phyloP scores from a whole-genome alignment of 2,888 invertebrate species.

The Neria commutata region DNA sequence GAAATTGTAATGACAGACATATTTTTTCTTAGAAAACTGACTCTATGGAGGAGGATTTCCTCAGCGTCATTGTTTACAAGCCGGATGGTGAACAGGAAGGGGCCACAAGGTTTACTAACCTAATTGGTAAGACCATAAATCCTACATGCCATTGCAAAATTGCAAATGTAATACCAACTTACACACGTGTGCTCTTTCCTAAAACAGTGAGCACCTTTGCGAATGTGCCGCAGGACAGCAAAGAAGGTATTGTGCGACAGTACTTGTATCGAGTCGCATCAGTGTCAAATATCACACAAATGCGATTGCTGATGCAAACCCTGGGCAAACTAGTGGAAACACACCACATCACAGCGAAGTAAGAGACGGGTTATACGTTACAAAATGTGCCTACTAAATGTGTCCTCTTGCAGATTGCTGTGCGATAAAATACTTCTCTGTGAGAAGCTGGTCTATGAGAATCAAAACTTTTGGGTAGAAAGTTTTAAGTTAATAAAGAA shows the following conservation, averaged over 20 bases:
- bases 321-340: conserved; percentile 77
- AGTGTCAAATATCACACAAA: conserved; percentile 75
- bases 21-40: conserved; percentile 71
- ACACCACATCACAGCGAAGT: conserved; percentile 79
- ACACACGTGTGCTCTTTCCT: background rate
- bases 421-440: conserved; percentile 86
- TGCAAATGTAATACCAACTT: background rate
- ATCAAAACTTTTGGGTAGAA: conserved; percentile 88
- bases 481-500: conserved; percentile 83
- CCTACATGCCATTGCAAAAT: background rate
- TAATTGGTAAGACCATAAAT: conserved; percentile 62
- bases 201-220: conserved; percentile 67
- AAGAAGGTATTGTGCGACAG: conserved; percentile 76
- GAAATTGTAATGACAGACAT: too few species aligned
- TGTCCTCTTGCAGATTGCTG: conserved; percentile 67
- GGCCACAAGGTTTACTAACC: conserved; percentile 71
- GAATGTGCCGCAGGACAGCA: conserved; percentile 72
- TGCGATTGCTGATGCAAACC: conserved; percentile 76
- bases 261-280: conserved; percentile 76
- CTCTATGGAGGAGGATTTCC: conserved; percentile 87
- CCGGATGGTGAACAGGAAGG: conserved; percentile 74
- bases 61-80: conserved; percentile 82
- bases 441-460: conserved; percentile 80
- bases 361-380: conserved; percentile 30
- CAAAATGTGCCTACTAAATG: background rate